A percentile compares a stretch with the other conserved stretches of the same genome.
phyloP scores from a whole-genome alignment of 2,113 vertebrate genomes.

The Rana temporaria region DNA sequence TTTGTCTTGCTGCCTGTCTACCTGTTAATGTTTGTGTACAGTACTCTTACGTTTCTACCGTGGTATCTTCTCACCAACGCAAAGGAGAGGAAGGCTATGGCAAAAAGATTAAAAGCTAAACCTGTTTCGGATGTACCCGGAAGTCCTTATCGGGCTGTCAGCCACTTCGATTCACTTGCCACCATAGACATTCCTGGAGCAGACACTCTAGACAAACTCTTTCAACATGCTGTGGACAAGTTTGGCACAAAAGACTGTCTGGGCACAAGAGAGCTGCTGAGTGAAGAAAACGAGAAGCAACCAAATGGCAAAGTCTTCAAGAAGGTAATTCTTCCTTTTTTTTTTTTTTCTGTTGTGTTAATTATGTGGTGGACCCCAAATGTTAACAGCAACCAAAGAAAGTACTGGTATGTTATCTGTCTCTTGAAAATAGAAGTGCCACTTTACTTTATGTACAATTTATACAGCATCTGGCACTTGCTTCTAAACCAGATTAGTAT shows the following conservation, averaged over 20 bases:
- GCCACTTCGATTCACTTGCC: conserved; percentile 83
- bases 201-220: conserved; percentile 93
- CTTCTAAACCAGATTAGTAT: no score
- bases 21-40: conserved; percentile 92
- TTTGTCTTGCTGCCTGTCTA: conserved; percentile 89
- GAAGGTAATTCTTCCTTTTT: conserved; percentile 78
- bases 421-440: no score
- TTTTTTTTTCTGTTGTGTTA: neutral
- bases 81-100: conserved; percentile 82
- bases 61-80: conserved; percentile 95
- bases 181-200: conserved; percentile 86
- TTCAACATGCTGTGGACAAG: conserved; percentile 81
- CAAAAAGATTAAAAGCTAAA: conserved; percentile 88
- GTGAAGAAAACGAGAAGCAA: conserved; percentile 92
- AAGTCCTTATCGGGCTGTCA: conserved; percentile 91
- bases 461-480: no score
- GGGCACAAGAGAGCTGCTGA: conserved; percentile 88
- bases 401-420: no score
- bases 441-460: no score
- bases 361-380: no score
- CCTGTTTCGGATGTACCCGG: conserved; percentile 79
- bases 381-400: no score
- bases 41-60: conserved; percentile 90
- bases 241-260: conserved; percentile 85
- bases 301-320: conserved; percentile 95